Percentiles rank a stretch among this genome's conserved stretches.
These are phyloP conservation scores for Siniperca obscura DNA, from an alignment of 2,797 vertebrate genomes.

Conservation along the genomic window DNA sequence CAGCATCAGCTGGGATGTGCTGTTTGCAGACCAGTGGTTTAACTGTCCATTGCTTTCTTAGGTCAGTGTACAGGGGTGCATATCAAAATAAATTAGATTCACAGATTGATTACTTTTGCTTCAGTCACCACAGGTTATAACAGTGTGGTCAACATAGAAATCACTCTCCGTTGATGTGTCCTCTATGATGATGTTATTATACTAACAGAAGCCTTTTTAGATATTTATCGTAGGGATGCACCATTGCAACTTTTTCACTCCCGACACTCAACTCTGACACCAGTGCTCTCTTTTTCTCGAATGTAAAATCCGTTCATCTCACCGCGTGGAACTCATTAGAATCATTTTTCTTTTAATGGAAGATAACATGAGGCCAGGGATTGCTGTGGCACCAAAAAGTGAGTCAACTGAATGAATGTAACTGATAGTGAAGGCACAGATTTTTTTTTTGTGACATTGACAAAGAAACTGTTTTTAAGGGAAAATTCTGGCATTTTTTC, in stretches of 20 bases:
- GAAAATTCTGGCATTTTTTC: not conserved
- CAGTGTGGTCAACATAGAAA: not conserved
- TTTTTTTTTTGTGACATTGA: not conserved
- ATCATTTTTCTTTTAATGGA: too few species aligned
- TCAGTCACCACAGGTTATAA: not conserved
- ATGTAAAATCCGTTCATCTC: not conserved
- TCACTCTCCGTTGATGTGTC: not conserved
- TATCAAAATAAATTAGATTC: not conserved
- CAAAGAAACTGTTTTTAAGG: not conserved
- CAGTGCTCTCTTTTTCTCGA: too few species aligned
- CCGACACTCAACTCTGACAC: not conserved
- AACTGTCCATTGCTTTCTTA: not conserved
- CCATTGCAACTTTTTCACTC: not conserved
- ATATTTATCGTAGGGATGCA: not conserved
- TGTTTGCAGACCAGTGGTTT: not conserved
- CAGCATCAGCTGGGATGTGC: not conserved
- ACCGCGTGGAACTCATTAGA: not conserved
- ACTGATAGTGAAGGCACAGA: not conserved
- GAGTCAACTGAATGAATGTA: not conserved
- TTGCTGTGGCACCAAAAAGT: not conserved
- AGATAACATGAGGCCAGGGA: not conserved
- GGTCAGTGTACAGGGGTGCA: too few species aligned
- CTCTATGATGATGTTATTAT: not conserved
- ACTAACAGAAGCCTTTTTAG: too few species aligned
- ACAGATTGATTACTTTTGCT: not conserved